Base-by-base conservation (phyloP, 2,888 invertebrate genomes). In the Gortyna flavago region DNA sequence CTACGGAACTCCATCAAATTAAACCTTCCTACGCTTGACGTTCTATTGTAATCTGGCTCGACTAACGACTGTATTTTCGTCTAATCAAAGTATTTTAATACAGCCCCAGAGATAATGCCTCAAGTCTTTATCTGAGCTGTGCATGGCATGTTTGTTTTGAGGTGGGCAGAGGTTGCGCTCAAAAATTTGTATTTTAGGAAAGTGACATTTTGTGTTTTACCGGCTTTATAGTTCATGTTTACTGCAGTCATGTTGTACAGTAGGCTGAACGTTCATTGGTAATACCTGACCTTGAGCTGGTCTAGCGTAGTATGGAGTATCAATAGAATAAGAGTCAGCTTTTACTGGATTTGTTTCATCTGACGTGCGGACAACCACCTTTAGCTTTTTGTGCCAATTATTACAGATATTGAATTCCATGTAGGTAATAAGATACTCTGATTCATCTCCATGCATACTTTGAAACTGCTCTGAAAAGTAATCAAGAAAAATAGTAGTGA, bases 81-180 rank as follows among this genome's bases (percentile, higher is more conserved):
- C 77, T 84, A 80, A 82, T 82, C 88, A 76, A 84, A 86, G 70
- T 79, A 64, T 70, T 87, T 72, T 72, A 78, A 81, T 83, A 87
- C 72, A 44, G 38, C 77, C 57, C 18, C n/a, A 3, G n/a, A 80
- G 75, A 81, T 77, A 70, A 38, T 59, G 32, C 41, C 57, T 72
- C 38, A 65, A 35, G 32, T 73, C 86, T 78, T 77, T 76, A 80
- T 81, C 73, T 38, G 21, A 70, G 48, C 64, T 48, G 64, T 57
- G 65, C 48, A n/a, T 74, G 61, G 61, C 38, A 13, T 83, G 61
- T 81, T 73, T 75, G 48, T 72, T 75, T 72, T 70, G 44, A 18
- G 3, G 59, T 72, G 48, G 75, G 76, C 67, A 71, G 65, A 32
- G 62, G 8, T 67, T 4, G 35, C 5, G 32, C 18, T 18, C 5